Base-by-base conservation (phyloP, 1,140 invertebrate genomes). In the Diorhabda elongata region DNA sequence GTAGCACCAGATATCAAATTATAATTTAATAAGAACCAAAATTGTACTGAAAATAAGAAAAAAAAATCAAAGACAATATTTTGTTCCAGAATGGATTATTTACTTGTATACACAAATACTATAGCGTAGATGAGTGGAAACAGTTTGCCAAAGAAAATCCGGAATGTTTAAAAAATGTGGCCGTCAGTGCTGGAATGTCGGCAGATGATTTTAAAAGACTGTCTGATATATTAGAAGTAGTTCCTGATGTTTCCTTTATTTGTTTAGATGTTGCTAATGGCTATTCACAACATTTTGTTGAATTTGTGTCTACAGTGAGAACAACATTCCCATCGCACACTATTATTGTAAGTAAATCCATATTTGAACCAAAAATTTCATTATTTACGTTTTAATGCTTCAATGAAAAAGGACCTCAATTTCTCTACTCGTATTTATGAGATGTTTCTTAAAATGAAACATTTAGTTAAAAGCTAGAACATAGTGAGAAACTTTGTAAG, bases 211-310 rank as follows among this genome's bases (percentile, higher is more conserved):
- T 94, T 80, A 87, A 91, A 66, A 88, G 91, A 56, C 83, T 98
- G 1, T 83, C 85, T 9, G 86, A 88, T 47, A 90, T 98, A 71
- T 76, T 92, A 57, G 82, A 82, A 47, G 88, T 84, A 5, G 84
- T 96, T 52, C 92, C 93, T 4, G 88, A 89, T 60, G 76, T 93
- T 45, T 84, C 83, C 58, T 97, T 91, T 80, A 90, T 98, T 69
- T 98, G 96, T 81, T 82, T 98, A 11, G 96, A 98, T 81, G 95
- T 98, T 9, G 96, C 96, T 7, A 98, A 98, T 82, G 96, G 96
- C 3, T 98, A 98, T 83, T 94, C 94, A 0, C 94, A 98, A 81
- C 89, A 92, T 78, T 98, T 98, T 85, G 94, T 98, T 0, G 91
- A 96, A 73, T 96, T 92, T 83, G 90, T 98, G 1, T 84, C 91